phyloP scores from a whole-genome alignment of 2,797 vertebrate genomes.

The Rhincodon typus region DNA sequence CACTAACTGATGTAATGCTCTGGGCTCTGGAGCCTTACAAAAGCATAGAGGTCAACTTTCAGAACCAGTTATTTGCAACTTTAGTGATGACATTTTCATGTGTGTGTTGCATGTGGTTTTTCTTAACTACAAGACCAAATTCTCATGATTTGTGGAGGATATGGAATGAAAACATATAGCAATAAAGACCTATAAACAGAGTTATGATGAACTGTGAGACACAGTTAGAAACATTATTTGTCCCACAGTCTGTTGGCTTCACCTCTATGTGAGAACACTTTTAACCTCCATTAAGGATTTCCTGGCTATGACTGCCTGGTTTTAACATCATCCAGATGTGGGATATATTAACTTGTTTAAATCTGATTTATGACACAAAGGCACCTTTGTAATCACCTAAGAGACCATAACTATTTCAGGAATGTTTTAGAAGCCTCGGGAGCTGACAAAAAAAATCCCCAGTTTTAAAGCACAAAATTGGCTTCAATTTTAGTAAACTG shows the following conservation, averaged over 20 bases:
- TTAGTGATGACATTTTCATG: conserved; percentile 16
- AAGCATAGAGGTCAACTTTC: neutral
- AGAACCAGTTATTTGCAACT: neutral
- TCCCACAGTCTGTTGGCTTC: conserved; percentile 13
- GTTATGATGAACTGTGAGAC: conserved; percentile 14
- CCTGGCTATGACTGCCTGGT: conserved; percentile 16
- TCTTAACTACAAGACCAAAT: conserved; percentile 4
- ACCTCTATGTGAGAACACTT: conserved; percentile 16
- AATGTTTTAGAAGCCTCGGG: neutral
- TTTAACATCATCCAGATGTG: conserved; percentile 31
- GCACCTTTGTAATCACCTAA: conserved; percentile 5
- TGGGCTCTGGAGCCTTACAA: neutral
- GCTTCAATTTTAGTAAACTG: conserved; percentile 19
- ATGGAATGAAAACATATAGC: conserved; percentile 1
- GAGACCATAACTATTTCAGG: conserved; percentile 16
- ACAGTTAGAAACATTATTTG: conserved; percentile 19
- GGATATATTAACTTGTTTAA: conserved; percentile 25
- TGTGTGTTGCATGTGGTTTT: conserved; percentile 17
- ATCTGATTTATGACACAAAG: conserved; percentile 31
- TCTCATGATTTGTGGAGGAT: conserved; percentile 13
- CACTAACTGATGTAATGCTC: neutral
- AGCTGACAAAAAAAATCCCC: conserved; percentile 5
- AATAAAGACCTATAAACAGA: conserved; percentile 29
- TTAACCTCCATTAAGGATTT: conserved; percentile 34
- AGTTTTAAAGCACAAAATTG: neutral